Evolutionary conservation across 2,888 invertebrate genomes (phyloP), one percentile per base, ranked within the genome.

Genomic region (Gymnosoma rotundatum): DNA sequence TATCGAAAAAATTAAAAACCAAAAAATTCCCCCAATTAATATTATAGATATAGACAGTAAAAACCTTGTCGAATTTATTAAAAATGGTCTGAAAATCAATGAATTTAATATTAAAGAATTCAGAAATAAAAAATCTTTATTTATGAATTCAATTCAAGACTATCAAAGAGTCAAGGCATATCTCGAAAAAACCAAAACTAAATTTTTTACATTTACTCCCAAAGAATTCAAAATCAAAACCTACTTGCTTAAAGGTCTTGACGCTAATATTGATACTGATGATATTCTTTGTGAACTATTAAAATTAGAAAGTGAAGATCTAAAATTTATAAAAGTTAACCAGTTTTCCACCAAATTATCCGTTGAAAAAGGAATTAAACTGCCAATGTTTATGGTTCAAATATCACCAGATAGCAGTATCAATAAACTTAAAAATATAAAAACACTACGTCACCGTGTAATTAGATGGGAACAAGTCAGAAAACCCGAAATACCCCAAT

Each of bases 311-410:
- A 36, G 18, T 36, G 38, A 61, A 42, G 54, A 61, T 9, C 10
- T 61, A 38, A 61, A 38, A 61, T 61, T 61, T 7, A 42, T 42
- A 6, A 61, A 61, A 61, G 20, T 61, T 42, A 61, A 38, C 18
- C 38, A 6, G 12, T 61, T 61, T 42, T 42, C 61, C 3, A 61
- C 42, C n/a, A 61, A 61, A 21, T 8, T 2, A 42, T 61, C 61
- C 1, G 16, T 16, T 42, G 61, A 61, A 61, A 45, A 21, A 8
- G 16, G 16, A 20, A 21, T 21, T 1, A 61, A 38, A 2, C 7
- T 61, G 0, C 42, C 42, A 61, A 61, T 61, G 6, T 60, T 60
- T 60, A 1, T 60, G 18, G 36, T 38, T 3, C 60, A 60, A 60
- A 32, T 60, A 12, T 38, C 18, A 12, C 18, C 32, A 2, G 36